Conservation (phyloP, 2,888 invertebrate species). For the Drosophila meridiana region DNA sequence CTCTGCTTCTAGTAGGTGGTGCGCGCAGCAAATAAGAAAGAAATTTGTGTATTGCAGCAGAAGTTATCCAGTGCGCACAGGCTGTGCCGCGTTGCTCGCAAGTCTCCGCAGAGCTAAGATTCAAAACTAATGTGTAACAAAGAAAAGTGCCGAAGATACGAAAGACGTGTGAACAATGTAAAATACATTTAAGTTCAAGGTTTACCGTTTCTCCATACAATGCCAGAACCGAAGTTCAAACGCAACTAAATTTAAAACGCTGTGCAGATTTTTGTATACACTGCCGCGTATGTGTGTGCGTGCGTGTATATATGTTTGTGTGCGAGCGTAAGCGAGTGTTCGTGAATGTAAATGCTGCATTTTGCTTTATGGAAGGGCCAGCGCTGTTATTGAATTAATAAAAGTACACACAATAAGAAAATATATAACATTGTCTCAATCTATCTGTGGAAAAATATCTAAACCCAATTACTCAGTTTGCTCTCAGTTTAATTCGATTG, state of each 20-base stretch:
- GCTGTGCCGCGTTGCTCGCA: slow-evolving; percentile 50
- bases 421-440: slow-evolving; percentile 67
- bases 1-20: slow-evolving; percentile 69
- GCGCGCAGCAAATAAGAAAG: slow-evolving; percentile 65
- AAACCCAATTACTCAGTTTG: slow-evolving; percentile 81
- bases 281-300: slow-evolving; percentile 49
- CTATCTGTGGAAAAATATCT: slow-evolving; percentile 79
- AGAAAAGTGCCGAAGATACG: slow-evolving; percentile 41
- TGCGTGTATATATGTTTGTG: slow-evolving; percentile 9
- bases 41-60: slow-evolving; percentile 75
- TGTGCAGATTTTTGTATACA: slow-evolving; percentile 81
- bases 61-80: slow-evolving; percentile 68
- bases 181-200: slow-evolving; percentile 60
- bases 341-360: slow-evolving; percentile 38
- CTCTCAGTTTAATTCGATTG: slow-evolving; percentile 80
- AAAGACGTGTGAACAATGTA: slow-evolving; percentile 15
- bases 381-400: slow-evolving; percentile 55
- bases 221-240: slow-evolving; percentile 48
- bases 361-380: slow-evolving; percentile 28
- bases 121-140: slow-evolving; percentile 44
- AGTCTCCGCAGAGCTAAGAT: slow-evolving; percentile 28
- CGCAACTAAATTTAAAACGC: slow-evolving; percentile 42
- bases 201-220: slow-evolving; percentile 37
- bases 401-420: slow-evolving; percentile 56
- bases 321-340: slow-evolving; percentile 12